Percentiles rank a stretch among this genome's conserved stretches.
Evolutionary conservation across 2,797 vertebrate species (phyloP).

Genomic region (Aratinga solstitialis): DNA sequence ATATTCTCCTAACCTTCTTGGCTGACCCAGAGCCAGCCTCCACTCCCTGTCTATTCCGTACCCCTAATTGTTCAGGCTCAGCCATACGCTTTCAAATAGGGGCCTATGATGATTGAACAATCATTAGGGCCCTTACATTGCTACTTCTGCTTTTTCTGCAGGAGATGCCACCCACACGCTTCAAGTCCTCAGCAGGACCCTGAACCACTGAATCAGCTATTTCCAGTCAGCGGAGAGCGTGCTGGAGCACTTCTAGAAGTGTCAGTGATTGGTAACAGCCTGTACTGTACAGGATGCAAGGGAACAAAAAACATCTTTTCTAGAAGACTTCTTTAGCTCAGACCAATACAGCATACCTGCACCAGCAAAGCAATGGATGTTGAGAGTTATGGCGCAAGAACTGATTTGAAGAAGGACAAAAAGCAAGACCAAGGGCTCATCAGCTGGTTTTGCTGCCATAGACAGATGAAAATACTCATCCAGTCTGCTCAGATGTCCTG

Average conservation of each 20-base stretch:
- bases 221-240: background rate
- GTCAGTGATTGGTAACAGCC: fast-evolving
- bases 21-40: background rate
- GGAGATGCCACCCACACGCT: background rate
- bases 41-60: background rate
- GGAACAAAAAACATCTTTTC: background rate
- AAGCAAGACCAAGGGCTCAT: background rate
- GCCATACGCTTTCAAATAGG: background rate
- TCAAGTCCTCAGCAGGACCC: background rate
- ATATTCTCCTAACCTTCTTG: background rate
- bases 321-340: background rate
- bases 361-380: background rate
- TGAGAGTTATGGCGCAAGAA: background rate
- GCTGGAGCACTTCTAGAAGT: background rate
- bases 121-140: background rate
- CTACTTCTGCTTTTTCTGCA: background rate
- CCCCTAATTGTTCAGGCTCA: background rate
- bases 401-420: background rate
- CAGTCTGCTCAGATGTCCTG: background rate
- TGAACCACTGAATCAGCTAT: background rate
- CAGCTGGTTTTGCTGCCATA: background rate
- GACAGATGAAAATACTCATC: background rate
- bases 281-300: fast-evolving
- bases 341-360: background rate
- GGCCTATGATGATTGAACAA: background rate